phyloP scores from a whole-genome alignment of 2,797 vertebrate species.

The Neostethus bicornis region DNA sequence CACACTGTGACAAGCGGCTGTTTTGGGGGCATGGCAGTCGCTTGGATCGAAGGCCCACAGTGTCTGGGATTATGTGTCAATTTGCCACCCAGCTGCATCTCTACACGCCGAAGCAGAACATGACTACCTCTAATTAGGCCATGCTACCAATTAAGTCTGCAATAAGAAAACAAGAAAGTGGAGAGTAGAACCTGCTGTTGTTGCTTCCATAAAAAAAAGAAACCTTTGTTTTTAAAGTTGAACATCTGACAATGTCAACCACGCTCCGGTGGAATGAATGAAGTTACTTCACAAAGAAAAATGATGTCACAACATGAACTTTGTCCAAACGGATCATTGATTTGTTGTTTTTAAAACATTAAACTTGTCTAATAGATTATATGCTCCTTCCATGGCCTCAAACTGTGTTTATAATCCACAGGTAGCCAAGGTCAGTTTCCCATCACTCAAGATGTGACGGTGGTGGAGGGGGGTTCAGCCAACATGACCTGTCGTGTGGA shows the following conservation, averaged over 20 bases:
- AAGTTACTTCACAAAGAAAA: conserved; percentile 26
- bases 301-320: conserved; percentile 31
- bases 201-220: conserved; percentile 40
- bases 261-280: conserved; percentile 21
- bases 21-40: conserved; percentile 59
- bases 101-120: conserved; percentile 71
- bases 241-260: conserved; percentile 42
- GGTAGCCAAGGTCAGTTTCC: conserved; percentile 89
- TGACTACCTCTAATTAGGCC: conserved; percentile 81
- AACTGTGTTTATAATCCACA: conserved; percentile 58
- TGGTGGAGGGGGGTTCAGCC: conserved; percentile 92
- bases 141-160: conserved; percentile 78
- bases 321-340: conserved; percentile 29
- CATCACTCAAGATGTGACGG: conserved; percentile 96
- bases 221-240: conserved; percentile 25
- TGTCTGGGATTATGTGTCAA: conserved; percentile 81
- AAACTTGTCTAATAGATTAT: conserved; percentile 24
- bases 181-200: conserved; percentile 60
- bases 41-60: conserved; percentile 72
- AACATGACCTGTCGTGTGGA: conserved; percentile 99
- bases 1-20: conserved; percentile 64
- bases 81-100: conserved; percentile 80
- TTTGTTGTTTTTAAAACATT: conserved; percentile 20
- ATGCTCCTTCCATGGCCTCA: conserved; percentile 41
- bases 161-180: conserved; percentile 63